phyloP scores from a whole-genome alignment of 92 coral and sea anemone genomes.

The Zoanthus sociatus region DNA sequence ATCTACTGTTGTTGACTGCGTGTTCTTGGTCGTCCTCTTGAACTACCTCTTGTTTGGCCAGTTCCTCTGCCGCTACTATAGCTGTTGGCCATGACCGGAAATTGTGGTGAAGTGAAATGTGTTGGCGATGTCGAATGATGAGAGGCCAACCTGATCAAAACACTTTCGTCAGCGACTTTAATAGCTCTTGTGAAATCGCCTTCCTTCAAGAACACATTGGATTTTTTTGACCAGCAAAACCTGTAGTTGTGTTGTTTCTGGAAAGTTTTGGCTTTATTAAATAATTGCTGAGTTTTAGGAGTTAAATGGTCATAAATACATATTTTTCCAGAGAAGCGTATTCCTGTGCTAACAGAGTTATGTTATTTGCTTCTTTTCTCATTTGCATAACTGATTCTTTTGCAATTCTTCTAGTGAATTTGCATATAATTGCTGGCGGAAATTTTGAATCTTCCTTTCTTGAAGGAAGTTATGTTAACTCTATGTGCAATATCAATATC shows the following conservation, averaged over 20 bases:
- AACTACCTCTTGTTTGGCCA: constrained; percentile 36
- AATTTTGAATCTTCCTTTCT: too few relatives aligned
- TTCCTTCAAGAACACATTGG: constrained; percentile 18
- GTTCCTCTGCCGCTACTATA: constrained; percentile 9
- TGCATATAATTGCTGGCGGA: constrained; percentile 7
- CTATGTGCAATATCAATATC: constrained; percentile 50
- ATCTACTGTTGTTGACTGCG: constrained; percentile 31
- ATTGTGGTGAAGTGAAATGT: constrained; percentile 25
- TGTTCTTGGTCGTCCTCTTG: constrained; percentile 38
- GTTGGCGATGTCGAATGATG: constrained; percentile 20
- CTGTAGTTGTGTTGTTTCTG: constrained; percentile 36
- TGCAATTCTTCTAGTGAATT: too few relatives aligned
- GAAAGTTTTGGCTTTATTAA: constrained; percentile 42
- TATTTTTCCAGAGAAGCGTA: constrained; percentile 30
- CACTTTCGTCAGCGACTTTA: constrained; percentile 10
- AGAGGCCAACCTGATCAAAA: constrained; percentile 22
- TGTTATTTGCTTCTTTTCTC: too few relatives aligned
- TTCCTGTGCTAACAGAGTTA: too few relatives aligned
- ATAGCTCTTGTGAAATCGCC: constrained; percentile 4
- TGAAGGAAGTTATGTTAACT: too few relatives aligned
- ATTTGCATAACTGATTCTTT: constrained; percentile 47
- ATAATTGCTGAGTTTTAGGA: constrained; percentile 41
- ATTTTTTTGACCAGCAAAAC: constrained; percentile 51
- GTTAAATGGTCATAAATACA: constrained; percentile 43
- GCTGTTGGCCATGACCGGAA: constrained; percentile 15